These are phyloP conservation scores for Amphibalanus amphitrite DNA, from an alignment of 1,140 invertebrate genomes.

Conservation along the genomic window DNA sequence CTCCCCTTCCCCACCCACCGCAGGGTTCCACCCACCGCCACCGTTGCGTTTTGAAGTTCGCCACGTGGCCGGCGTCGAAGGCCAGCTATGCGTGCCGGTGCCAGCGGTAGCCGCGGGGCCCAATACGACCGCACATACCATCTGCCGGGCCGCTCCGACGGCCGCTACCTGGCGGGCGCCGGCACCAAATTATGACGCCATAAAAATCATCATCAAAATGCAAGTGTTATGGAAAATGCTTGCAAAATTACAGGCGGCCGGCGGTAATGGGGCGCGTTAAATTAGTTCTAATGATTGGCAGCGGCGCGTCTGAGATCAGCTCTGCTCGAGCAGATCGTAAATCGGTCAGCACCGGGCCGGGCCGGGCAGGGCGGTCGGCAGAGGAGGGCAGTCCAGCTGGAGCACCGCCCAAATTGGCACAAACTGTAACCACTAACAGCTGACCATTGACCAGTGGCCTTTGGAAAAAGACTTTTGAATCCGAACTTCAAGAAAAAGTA, in stretches of 20 bases:
- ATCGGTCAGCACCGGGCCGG: neutral
- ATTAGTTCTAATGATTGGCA: neutral
- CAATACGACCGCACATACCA: neutral
- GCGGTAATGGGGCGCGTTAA: neutral
- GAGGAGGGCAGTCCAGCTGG: too few species aligned
- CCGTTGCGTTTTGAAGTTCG: too few species aligned
- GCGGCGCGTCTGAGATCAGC: neutral
- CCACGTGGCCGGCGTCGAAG: too few species aligned
- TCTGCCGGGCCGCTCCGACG: neutral
- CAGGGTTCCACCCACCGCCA: too few species aligned
- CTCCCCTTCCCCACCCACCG: too few species aligned
- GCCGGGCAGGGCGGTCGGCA: too few species aligned
- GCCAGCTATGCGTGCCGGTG: neutral
- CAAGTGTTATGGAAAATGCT: slow-evolving; percentile 1
- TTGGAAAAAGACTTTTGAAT: too few species aligned
- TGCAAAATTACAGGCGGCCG: neutral
- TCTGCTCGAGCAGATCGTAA: neutral
- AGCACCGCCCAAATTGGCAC: too few species aligned
- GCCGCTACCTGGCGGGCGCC: neutral
- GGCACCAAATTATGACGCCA: neutral
- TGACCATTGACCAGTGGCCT: too few species aligned
- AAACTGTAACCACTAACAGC: too few species aligned
- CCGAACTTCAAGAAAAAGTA: too few species aligned
- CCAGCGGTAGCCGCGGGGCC: neutral
- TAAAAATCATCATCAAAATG: slow-evolving; percentile 1